Base-by-base conservation (phyloP, 64 coral and sea anemone species). In the Astreopora myriophthalma region DNA sequence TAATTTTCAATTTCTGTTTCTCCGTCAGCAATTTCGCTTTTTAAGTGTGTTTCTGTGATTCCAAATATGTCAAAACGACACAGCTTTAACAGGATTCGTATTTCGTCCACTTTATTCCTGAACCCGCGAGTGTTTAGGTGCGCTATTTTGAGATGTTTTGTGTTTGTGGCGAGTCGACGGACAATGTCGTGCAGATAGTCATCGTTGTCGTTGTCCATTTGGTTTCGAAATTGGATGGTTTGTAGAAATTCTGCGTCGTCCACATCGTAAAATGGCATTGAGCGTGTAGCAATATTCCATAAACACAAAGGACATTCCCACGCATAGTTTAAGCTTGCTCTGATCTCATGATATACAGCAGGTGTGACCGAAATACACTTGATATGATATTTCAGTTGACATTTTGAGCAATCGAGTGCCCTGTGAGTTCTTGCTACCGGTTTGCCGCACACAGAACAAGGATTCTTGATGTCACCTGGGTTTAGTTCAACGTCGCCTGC, bases 61-160 rank as follows among this genome's bases (percentile, higher is more conserved):
- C 70, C 70, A 11, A 73, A 73, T 34, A 73, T 37, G 70, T 73
- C 70, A 37, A 73, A 73, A 73, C 33, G 70, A 37, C 34, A 73
- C 3, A 73, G 70, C 34, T 73, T 73, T 73, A 73, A 37, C 4
- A 73, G 1, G 0, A 73, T 73, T 73, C 34, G 33, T 73, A 85
- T 38, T 62, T 64, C 80, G 9, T 64, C 80, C 27, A 85, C 22
- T 35, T 85, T 65, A 39, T 67, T 82, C 66, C 66, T 10, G 22
- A 69, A 69, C 66, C 66, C 66, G 19, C 66, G 2, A 69, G 26
- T 29, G 29, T 73, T 36, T 1, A 36, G 33, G 70, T 37, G 70
- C 14, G 70, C 29, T 73, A 73, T 73, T 14, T 38, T 73, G 33
- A 37, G 70, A 73, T 73, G 39, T 38, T 73, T 73, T 73, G 70